Base-by-base conservation (phyloP, 2,113 vertebrate species). In the Phalacrocorax pelagicus region DNA sequence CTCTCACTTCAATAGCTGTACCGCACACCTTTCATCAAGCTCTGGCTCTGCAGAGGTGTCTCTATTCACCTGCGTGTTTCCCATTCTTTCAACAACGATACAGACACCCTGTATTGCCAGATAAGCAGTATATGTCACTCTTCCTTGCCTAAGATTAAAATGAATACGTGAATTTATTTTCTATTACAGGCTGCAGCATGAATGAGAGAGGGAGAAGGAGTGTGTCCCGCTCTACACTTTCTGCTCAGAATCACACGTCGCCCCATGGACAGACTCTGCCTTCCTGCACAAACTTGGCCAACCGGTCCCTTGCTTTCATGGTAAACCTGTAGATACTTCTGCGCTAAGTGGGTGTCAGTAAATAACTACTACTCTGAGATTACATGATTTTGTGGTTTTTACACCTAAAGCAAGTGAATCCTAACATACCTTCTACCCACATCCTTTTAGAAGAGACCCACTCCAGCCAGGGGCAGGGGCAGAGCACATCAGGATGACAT, bases 171-270 rank as follows among this genome's bases (percentile, higher is more conserved):
- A 77, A 86, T 93, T 88, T 87, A 47, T 90, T 83, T 86, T 55
- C 79, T 71, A 15, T 66, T 81, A 44, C 27, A 77, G 75, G 63
- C 72, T 79, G 16, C 44, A 85, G 61, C 77, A 67, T 2, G 2
- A 62, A 69, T 10, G 52, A 55, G 40, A 66, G 62, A n/a, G 30
- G 65, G 27, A 85, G 30, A 66, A 27, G 51, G 36, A 80, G 29
- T 1, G 1, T 0, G 3, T 57, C 49, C 72, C 10, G 71, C 20
- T 4, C 89, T 44, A 1, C 5, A 78, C 75, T 95, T 67, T 29
- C 79, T 30, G 79, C 77, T 70, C 38, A 14, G 81, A 40, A 2
- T 63, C 44, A 20, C 2, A 2, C 9, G 3, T 49, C 0, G 0
- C 40, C 49, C 26, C 57, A 4, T 1, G 1, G 63, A 12, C 22